Evolutionary conservation across 30 jellyfish, hydroid and myxozoan species (phyloP), one percentile per base, ranked within the genome.

Genomic region (Cassiopea andromeda): DNA sequence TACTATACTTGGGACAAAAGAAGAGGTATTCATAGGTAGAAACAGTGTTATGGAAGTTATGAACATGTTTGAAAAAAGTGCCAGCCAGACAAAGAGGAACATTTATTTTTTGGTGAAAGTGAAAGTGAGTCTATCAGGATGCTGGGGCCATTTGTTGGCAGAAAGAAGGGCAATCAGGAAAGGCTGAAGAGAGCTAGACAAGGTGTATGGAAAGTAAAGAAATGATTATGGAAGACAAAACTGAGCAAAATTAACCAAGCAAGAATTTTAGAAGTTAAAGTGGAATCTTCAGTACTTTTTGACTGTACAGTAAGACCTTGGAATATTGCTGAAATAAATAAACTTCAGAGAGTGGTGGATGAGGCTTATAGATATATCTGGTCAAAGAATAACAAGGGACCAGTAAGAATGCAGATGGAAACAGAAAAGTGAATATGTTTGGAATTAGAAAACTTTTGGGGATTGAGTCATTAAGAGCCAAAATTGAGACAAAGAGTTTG

Each of bases 101-200:
- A 66, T 13, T 66, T 19, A 14, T 2, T 66, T 15, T 2, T 66
- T 66, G 75, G 75, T 13, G 75, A 66, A 66, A 66, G 75, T 66
- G 38, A 27, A 15, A 66, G 75, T 66, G 75, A 66, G 75, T 66
- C 75, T 66, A 66, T 66, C 75, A 66, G 75, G 75, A 66, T 66
- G 75, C 19, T 66, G 75, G 75, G 75, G 75, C 15, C 75, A 66
- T 66, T 66, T 66, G 45, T 66, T 66, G 75, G 75, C 19, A 66
- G 43, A 66, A 66, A 15, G 75, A 66, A 66, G 15, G 75, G 0
- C 19, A 66, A 7, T 19, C 43, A 66, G 75, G 75, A 66, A 66
- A 16, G 45, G 15, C 75, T 16, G 45, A 14, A 19, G 75, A 66
- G 75, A 66, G 75, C 75, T 66, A 66, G 75, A 66, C 19, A 66